Evolutionary conservation across 2,797 vertebrate species (phyloP).

Genomic region (Alfaro cultratus): DNA sequence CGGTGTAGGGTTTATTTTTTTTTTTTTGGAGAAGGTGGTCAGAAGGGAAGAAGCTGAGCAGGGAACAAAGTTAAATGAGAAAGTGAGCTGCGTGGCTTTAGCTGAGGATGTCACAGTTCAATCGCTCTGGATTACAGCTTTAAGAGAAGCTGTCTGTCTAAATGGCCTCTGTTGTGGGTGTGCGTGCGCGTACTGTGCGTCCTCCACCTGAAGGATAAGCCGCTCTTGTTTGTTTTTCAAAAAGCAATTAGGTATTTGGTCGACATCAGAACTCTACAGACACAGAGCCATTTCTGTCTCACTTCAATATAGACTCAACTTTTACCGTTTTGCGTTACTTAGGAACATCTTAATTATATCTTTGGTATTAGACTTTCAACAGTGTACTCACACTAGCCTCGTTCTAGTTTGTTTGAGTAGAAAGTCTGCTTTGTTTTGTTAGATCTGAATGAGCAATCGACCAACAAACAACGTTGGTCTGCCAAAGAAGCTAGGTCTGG

Average conservation of each 20-base stretch:
- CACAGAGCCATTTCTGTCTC: not conserved
- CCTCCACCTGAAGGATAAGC: not conserved
- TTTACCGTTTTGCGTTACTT: not conserved
- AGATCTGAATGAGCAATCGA: no score
- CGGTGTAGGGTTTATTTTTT: constrained; percentile 3
- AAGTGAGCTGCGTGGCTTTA: constrained; percentile 49
- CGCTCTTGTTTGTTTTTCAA: not conserved
- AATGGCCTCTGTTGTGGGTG: constrained; percentile 26
- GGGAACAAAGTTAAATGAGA: constrained; percentile 57
- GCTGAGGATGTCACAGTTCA: constrained; percentile 65
- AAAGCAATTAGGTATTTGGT: not conserved
- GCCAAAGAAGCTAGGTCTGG: no score
- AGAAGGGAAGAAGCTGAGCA: constrained; percentile 30
- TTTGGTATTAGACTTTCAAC: not conserved
- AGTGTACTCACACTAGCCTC: no score
- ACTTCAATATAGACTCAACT: not conserved
- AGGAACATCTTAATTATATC: not conserved
- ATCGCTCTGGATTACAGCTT: constrained; percentile 61
- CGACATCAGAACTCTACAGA: not conserved
- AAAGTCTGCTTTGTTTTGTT: no score
- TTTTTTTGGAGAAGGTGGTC: not conserved
- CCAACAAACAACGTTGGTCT: no score
- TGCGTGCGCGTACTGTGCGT: constrained; percentile 9
- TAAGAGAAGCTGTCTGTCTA: constrained; percentile 44
- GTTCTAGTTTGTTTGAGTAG: no score